Evolutionary conservation across 2,888 invertebrate species (phyloP).

Genomic region (Thymelicus acteon): DNA sequence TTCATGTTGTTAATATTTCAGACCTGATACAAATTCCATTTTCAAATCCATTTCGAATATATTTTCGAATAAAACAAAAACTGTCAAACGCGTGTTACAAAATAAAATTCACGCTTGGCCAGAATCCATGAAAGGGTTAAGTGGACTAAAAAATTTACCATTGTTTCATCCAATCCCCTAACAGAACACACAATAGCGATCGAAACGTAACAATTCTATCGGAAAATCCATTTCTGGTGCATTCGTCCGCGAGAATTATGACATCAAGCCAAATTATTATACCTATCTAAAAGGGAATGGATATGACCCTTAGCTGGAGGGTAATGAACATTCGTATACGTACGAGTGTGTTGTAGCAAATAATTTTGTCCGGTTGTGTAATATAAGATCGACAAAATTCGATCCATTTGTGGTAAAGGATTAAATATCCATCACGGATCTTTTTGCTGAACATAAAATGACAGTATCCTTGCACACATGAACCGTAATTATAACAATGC

Average conservation of each 20-base stretch:
- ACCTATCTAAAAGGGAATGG: conserved; percentile 54
- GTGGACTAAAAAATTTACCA: conserved; percentile 63
- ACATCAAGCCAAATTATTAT: conserved; percentile 76
- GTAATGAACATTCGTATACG: conserved; percentile 3
- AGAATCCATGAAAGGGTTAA: conserved; percentile 55
- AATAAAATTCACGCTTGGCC: conserved; percentile 44
- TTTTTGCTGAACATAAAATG: no score
- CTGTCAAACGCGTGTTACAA: conserved; percentile 23
- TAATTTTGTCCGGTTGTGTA: no score
- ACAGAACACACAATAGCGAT: conserved; percentile 52
- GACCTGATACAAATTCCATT: background rate
- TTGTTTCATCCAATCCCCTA: conserved; percentile 62
- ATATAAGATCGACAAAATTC: no score
- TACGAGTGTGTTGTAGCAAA: conserved; percentile 38
- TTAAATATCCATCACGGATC: no score
- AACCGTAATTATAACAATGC: no score
- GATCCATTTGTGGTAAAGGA: no score
- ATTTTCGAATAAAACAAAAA: conserved; percentile 7
- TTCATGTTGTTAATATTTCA: background rate
- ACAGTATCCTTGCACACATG: no score
- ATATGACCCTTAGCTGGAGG: background rate
- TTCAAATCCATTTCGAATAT: conserved; percentile 16
- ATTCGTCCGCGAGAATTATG: conserved; percentile 76
- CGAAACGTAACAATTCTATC: conserved; percentile 73
- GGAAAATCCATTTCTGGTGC: conserved; percentile 75